These are phyloP conservation scores for Dichetophora obliterata DNA, from an alignment of 2,888 invertebrate species.

Conservation along the genomic window DNA sequence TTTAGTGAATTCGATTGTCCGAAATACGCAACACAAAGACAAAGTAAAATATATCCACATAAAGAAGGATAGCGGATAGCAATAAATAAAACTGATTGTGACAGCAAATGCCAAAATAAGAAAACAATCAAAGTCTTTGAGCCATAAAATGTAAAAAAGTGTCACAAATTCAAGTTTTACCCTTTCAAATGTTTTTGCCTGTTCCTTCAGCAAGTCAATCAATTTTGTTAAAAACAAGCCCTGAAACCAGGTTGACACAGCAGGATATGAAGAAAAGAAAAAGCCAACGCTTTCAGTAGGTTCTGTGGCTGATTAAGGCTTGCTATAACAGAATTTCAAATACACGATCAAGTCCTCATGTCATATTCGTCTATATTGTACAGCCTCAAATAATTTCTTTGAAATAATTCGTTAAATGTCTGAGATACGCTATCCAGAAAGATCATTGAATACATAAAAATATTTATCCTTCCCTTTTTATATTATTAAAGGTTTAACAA, in stretches of 20 bases:
- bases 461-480: no score
- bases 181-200: background rate
- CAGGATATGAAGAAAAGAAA: background rate
- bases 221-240: conserved; percentile 2
- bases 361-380: conserved; percentile 42
- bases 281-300: background rate
- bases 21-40: conserved; percentile 58
- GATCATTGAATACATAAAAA: no score
- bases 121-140: conserved; percentile 32
- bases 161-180: background rate
- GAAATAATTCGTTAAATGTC: background rate
- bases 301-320: no score
- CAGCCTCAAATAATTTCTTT: background rate
- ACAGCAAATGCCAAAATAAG: conserved; percentile 34
- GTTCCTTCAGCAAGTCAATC: conserved; percentile 11
- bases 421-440: no score
- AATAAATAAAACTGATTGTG: conserved; percentile 35
- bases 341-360: conserved; percentile 39
- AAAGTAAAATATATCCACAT: conserved; percentile 51
- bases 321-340: background rate
- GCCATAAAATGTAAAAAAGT: conserved; percentile 24
- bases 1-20: conserved; percentile 14
- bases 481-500: no score
- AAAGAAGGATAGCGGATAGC: conserved; percentile 40
- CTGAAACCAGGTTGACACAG: background rate